phyloP scores from a whole-genome alignment of 1,140 invertebrate species.

The Ostrea edulis region DNA sequence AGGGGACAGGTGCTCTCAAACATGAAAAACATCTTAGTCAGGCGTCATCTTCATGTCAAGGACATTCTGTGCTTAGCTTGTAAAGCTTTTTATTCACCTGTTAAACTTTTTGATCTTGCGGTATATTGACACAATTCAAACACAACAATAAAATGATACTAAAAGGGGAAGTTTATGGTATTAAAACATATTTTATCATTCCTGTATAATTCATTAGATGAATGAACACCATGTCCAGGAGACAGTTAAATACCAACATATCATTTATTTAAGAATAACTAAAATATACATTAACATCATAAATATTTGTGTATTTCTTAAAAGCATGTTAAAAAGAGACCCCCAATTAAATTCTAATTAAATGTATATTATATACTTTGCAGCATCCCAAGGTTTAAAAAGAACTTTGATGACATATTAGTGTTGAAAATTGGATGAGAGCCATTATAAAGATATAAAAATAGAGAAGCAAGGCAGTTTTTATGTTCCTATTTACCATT shows the following conservation, averaged over 20 bases:
- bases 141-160: conserved; percentile 26
- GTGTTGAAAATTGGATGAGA: not conserved
- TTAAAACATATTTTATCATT: conserved; percentile 8
- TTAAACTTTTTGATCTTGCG: not conserved
- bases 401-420: not conserved
- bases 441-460: not conserved
- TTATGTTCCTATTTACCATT: not conserved
- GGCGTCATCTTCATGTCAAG: conserved; percentile 13
- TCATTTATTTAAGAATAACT: not conserved
- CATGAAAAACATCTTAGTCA: conserved; percentile 28
- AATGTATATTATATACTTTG: not conserved
- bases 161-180: conserved; percentile 1
- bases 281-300: not conserved
- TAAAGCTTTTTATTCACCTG: conserved; percentile 5
- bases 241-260: not conserved
- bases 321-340: not conserved
- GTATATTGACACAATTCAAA: conserved; percentile 25
- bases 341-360: not conserved
- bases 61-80: conserved; percentile 18
- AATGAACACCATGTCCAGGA: not conserved
- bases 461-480: not conserved
- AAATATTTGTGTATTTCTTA: not conserved
- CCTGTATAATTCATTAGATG: not conserved
- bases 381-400: not conserved
- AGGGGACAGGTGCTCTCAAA: conserved; percentile 32